Base-by-base conservation (phyloP, 1,140 invertebrate genomes). In the Sycobia sp. region DNA sequence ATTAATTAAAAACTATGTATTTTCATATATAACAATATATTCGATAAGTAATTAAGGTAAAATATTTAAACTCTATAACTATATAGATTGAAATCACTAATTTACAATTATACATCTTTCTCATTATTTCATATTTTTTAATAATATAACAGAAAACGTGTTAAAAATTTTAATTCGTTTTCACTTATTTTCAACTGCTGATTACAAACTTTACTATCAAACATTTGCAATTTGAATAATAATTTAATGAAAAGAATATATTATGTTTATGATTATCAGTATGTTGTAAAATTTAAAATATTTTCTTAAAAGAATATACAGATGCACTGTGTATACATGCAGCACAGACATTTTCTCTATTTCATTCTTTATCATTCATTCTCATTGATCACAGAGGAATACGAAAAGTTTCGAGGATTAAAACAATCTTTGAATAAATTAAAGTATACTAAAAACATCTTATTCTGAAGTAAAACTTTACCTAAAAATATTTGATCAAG, bases 311-410 rank as follows among this genome's bases (percentile, higher is more conserved):
- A 43, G 27, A 20, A 44, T 54, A 57, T 51, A 57, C 46, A 43
- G 16, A 58, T 51, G 27, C 38, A 63, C 44, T 34, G 46, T 27
- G 34, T 63, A 57, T 57, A 50, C 44, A 34, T 22, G 25, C 38
- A 64, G 38, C 22, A 50, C 51, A 41, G 34, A 41, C 43, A 55
- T 56, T 14, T 39, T 41, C 20, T 62, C 44, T 61, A 62, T 10
- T 38, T 16, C 60, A 56, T 56, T 55, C 36, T 23, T 41, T 32
- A 51, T 58, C 39, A 57, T 64, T 63, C 61, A 57, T 51, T 43
- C 47, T 41, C 47, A 51, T 41, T 56, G 61, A 63, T 63, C 61
- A 63, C 61, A 63, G 61, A 63, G 53, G 53, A 63, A 51, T 58
- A 56, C 51, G 25, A 56, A 62, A 56, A 32, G 51, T 56, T 56